These are phyloP conservation scores for Stictonetta naevosa DNA, from an alignment of 2,113 vertebrate genomes.

Conservation along the genomic window DNA sequence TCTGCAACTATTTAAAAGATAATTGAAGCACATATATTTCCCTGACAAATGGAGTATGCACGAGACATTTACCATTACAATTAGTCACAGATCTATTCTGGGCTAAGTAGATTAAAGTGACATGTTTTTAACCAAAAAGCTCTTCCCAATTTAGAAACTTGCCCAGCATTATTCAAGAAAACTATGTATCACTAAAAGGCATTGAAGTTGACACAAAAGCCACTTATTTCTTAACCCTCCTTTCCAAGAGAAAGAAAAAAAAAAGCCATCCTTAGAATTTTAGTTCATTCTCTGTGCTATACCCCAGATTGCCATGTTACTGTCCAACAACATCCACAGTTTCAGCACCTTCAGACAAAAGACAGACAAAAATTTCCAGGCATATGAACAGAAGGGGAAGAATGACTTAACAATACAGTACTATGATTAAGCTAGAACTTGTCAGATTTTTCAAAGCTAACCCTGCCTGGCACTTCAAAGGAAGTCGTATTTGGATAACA, in stretches of 20 bases:
- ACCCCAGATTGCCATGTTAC: background rate
- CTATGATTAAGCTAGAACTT: background rate
- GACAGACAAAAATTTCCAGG: background rate
- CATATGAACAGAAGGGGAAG: background rate
- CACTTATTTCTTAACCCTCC: background rate
- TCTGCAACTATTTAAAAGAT: background rate
- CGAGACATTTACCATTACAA: background rate
- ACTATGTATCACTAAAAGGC: background rate
- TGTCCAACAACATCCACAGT: background rate
- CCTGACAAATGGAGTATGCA: background rate
- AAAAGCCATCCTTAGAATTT: background rate
- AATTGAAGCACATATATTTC: background rate
- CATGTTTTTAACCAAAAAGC: background rate
- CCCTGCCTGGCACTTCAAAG: rapidly evolving
- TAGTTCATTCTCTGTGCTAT: background rate
- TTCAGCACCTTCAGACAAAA: background rate
- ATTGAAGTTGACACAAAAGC: background rate
- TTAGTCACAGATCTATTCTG: background rate
- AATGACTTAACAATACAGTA: background rate
- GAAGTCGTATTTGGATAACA: background rate
- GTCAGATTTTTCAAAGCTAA: background rate
- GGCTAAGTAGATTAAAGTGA: background rate
- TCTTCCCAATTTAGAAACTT: background rate
- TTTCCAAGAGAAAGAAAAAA: background rate
- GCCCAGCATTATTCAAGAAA: background rate